Percentiles rank a stretch among this genome's conserved stretches.
Conservation (phyloP, 2,888 invertebrate species). For the Timema podura region DNA sequence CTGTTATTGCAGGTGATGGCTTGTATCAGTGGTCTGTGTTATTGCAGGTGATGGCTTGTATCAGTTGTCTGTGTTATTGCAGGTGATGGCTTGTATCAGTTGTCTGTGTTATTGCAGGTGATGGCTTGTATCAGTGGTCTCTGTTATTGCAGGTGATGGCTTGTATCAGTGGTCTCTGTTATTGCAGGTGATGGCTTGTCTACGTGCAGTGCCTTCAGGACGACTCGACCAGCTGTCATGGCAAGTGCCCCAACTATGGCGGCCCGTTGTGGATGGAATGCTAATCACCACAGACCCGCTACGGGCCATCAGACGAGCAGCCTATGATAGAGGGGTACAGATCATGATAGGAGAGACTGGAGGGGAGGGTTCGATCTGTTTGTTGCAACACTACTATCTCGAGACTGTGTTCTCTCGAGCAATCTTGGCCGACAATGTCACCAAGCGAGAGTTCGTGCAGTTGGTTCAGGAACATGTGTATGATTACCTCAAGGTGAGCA, state of each 20-base stretch:
- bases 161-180: too few relatives aligned
- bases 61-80: too few relatives aligned
- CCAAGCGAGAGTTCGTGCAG: conserved; percentile 21
- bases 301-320: conserved; percentile 24
- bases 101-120: too few relatives aligned
- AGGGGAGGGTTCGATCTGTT: conserved; percentile 38
- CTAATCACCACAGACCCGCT: conserved; percentile 35
- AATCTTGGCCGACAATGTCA: conserved; percentile 22
- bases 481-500: conserved; percentile 20
- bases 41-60: too few relatives aligned
- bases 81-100: too few relatives aligned
- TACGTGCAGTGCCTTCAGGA: conserved; percentile 30
- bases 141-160: too few relatives aligned
- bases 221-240: conserved; percentile 30
- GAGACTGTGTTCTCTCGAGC: conserved; percentile 18
- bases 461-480: conserved; percentile 24
- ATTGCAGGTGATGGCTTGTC: conserved; percentile 26
- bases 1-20: too few relatives aligned
- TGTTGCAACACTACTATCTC: conserved; percentile 19
- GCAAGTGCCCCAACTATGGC: conserved; percentile 34
- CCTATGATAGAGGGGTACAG: conserved; percentile 27
- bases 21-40: too few relatives aligned
- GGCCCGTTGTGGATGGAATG: conserved; percentile 37
- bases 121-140: too few relatives aligned
- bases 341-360: conserved; percentile 36